Conservation (phyloP, 2,888 invertebrate genomes). For the Acheta domesticus region DNA sequence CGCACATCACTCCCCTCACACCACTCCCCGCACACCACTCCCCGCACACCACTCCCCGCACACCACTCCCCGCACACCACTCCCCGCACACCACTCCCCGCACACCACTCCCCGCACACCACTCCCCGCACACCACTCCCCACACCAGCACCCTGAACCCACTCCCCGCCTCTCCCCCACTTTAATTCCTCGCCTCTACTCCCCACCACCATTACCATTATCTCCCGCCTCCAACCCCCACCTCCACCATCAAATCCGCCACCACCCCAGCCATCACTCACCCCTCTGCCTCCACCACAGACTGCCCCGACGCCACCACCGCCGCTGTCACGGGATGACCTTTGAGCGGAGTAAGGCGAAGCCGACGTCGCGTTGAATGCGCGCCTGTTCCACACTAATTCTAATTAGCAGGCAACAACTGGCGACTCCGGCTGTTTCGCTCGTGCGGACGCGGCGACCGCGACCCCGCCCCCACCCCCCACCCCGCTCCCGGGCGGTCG, state of each 20-base stretch:
- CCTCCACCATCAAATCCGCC: background rate
- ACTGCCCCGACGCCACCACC: background rate
- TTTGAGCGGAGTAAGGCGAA: constrained; percentile 18
- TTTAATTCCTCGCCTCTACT: background rate
- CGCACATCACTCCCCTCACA: no score
- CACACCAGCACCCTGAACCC: no score
- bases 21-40: no score
- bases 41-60: no score
- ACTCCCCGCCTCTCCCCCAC: background rate
- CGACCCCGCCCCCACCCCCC: no score
- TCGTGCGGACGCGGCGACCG: background rate
- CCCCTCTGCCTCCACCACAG: background rate
- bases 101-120: no score
- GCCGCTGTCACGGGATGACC: background rate
- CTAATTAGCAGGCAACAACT: background rate
- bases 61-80: no score
- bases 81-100: no score
- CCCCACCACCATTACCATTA: background rate
- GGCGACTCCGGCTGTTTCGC: background rate
- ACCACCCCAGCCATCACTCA: background rate
- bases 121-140: no score
- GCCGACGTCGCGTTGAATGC: background rate
- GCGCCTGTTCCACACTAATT: background rate
- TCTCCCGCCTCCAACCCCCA: background rate
- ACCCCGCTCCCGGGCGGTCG: no score